Conservation (phyloP, 2,888 invertebrate genomes). For the Lymantria dispar region DNA sequence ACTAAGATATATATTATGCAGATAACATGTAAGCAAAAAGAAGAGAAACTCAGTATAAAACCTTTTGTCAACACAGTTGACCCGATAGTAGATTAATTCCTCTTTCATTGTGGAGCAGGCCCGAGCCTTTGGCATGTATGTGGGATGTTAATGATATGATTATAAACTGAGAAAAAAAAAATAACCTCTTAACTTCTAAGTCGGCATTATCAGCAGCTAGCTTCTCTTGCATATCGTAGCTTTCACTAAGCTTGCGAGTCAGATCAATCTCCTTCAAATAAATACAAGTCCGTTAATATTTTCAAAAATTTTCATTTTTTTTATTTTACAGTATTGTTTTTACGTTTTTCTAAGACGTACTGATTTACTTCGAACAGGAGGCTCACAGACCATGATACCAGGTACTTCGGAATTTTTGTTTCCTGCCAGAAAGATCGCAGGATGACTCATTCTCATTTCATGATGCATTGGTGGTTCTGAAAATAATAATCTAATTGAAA, state of each 20-base stretch:
- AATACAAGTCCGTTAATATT: slow-evolving; percentile 21
- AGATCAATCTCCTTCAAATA: slow-evolving; percentile 69
- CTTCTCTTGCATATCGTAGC: slow-evolving; percentile 86
- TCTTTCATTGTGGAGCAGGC: too few species aligned
- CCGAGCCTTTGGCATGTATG: too few species aligned
- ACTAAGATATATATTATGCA: too few species aligned
- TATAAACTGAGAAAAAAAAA: too few species aligned
- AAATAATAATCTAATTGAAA: too few species aligned
- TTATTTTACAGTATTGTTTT: slow-evolving; percentile 7
- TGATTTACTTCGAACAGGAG: slow-evolving; percentile 60
- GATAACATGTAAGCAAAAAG: too few species aligned
- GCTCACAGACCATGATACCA: slow-evolving; percentile 32
- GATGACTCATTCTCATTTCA: slow-evolving; percentile 61
- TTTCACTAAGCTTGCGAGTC: slow-evolving; percentile 83
- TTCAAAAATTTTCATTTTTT: slow-evolving; percentile 19
- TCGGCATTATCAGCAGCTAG: slow-evolving; percentile 85
- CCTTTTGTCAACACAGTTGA: too few species aligned
- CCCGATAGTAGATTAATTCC: too few species aligned
- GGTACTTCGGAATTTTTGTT: slow-evolving; percentile 20
- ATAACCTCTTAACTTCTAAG: slow-evolving; percentile 85
- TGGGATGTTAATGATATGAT: too few species aligned
- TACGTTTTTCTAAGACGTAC: slow-evolving; percentile 50
- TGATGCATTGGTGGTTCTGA: slow-evolving; percentile 53
- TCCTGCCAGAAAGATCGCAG: slow-evolving; percentile 48
- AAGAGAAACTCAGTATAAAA: too few species aligned